Evolutionary conservation across 2,888 invertebrate species (phyloP).

Genomic region (Electrophaes corylata): DNA sequence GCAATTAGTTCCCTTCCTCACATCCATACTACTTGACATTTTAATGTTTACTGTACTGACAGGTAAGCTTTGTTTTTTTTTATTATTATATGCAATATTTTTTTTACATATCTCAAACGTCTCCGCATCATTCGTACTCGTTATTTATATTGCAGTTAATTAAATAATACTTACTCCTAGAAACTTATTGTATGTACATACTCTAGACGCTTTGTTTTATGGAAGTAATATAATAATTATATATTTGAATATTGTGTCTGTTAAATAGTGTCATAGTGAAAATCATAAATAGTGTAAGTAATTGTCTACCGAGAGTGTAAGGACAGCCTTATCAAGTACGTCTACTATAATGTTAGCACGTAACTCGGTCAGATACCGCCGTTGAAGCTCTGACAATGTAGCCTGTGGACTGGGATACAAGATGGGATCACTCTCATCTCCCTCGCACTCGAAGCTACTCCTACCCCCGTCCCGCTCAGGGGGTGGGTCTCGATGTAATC

Average conservation of each 20-base stretch:
- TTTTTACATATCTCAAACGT: too few relatives aligned
- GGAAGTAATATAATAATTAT: not conserved
- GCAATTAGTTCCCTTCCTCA: slow-evolving; percentile 71
- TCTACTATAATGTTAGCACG: slow-evolving; percentile 60
- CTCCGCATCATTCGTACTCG: too few relatives aligned
- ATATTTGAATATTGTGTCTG: not conserved
- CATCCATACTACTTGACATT: slow-evolving; percentile 75
- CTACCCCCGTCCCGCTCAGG: slow-evolving; percentile 61
- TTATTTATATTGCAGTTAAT: too few relatives aligned
- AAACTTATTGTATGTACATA: too few relatives aligned
- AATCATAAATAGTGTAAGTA: not conserved
- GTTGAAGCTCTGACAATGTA: slow-evolving; percentile 80
- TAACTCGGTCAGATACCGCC: slow-evolving; percentile 73
- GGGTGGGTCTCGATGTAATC: slow-evolving; percentile 83
- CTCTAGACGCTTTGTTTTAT: too few relatives aligned
- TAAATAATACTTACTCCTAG: too few relatives aligned
- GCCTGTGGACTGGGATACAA: slow-evolving; percentile 85
- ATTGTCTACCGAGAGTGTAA: slow-evolving; percentile 17
- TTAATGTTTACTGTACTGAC: slow-evolving; percentile 73
- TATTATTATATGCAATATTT: not conserved
- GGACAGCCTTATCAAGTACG: slow-evolving; percentile 38
- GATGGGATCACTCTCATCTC: slow-evolving; percentile 84
- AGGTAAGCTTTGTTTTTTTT: slow-evolving; percentile 42
- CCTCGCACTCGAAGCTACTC: slow-evolving; percentile 43
- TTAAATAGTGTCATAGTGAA: not conserved